Evolutionary conservation across 1,140 invertebrate species (phyloP), one percentile per base, ranked within the genome.

Genomic region (Drosophila erecta): DNA sequence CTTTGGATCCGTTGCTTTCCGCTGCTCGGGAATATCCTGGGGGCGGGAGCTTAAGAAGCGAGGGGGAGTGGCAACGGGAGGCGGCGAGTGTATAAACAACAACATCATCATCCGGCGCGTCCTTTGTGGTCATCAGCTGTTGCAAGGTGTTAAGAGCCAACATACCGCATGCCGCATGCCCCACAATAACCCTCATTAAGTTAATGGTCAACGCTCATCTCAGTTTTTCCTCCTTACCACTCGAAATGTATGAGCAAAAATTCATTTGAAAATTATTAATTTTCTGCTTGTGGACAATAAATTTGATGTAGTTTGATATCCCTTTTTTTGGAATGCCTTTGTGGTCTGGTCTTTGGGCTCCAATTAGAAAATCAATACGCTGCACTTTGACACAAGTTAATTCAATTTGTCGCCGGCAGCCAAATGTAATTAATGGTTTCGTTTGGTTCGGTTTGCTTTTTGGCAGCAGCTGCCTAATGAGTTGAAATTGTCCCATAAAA

Each of bases 351-450:
- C 41, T 15, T 51, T 60, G 66, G 56, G 72, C 58, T 30, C 72
- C 81, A 85, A 86, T 85, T 85, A 85, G 78, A 85, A 85, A 85
- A 86, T 85, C 81, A 85, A 85, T 85, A 81, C 76, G 74, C 61
- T 71, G 77, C 81, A 85, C 81, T 85, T 74, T 85, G 81, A 76
- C 77, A 85, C 79, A 86, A 86, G 41, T 81, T 81, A 81, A 85
- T 85, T 85, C 65, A 85, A 86, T 85, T 85, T 85, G 56, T 75
- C 55, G 65, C 54, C 47, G 65, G 59, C 74, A 72, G 60, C 60
- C 78, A 47, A 71, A 64, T 76, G 59, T 66, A 81, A 81, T 81
- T 73, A 81, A 81, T 81, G 53, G 43, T 70, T 70, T 70, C 66
- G 64, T 54, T 66, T 47, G 47, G 66, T 33, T 54, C 37, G 65